Conservation (phyloP, 2,113 vertebrate species). For the Scartelaos histophorus region DNA sequence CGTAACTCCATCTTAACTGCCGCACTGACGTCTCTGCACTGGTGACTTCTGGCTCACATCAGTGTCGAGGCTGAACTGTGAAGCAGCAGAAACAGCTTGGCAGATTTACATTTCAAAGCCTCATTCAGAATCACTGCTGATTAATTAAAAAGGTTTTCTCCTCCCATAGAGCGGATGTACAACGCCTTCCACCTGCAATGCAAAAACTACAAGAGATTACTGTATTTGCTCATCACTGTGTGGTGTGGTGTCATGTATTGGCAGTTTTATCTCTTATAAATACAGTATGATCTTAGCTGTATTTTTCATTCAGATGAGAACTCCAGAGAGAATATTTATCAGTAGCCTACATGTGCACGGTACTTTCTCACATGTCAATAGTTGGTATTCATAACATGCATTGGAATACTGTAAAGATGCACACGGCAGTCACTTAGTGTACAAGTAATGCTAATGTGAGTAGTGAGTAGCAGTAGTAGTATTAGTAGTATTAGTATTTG, state of each 20-base stretch:
- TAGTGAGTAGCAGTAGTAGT: not conserved
- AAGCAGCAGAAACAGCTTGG: conserved; percentile 36
- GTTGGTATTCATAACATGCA: conserved; percentile 4
- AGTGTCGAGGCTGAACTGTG: conserved; percentile 30
- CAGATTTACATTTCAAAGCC: conserved; percentile 71
- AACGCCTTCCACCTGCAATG: conserved; percentile 37
- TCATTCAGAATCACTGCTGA: conserved; percentile 47
- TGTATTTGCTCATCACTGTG: not conserved
- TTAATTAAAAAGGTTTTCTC: conserved; percentile 61
- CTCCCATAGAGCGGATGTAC: conserved; percentile 38
- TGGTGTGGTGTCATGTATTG: not conserved
- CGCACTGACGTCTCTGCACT: not conserved
- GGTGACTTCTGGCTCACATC: conserved; percentile 39
- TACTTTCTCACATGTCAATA: not conserved
- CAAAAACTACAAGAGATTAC: conserved; percentile 6
- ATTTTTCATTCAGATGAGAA: not conserved
- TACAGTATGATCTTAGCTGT: not conserved
- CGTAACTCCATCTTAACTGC: not conserved
- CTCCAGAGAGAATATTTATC: not conserved
- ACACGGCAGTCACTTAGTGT: not conserved
- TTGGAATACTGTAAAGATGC: not conserved
- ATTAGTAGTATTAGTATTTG: no score
- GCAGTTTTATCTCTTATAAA: not conserved
- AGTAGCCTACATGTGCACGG: not conserved
- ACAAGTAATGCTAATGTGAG: conserved; percentile 6